phyloP scores from a whole-genome alignment of 2,888 invertebrate species.

The Euplexia lucipara region DNA sequence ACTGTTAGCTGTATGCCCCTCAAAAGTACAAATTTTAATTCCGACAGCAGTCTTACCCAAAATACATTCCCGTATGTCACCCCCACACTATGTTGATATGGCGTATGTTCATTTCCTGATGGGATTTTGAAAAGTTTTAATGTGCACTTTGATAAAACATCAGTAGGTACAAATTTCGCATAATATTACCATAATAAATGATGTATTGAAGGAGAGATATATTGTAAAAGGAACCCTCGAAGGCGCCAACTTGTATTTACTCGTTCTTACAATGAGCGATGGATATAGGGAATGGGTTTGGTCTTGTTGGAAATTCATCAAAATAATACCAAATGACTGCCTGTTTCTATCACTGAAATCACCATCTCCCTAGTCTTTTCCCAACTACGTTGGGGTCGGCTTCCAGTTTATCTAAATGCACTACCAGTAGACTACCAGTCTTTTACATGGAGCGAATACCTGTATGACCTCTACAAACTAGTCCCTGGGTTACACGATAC shows the following conservation, averaged over 20 bases:
- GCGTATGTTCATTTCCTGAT: constrained; percentile 71
- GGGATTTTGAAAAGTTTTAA: constrained; percentile 72
- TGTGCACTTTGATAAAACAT: constrained; percentile 70
- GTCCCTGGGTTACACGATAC: no score
- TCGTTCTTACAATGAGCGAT: background rate
- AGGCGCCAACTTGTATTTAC: background rate
- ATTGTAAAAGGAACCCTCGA: background rate
- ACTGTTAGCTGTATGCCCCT: no score
- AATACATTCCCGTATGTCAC: constrained; percentile 50
- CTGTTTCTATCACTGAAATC: no score
- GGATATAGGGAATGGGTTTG: background rate
- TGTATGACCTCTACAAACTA: no score
- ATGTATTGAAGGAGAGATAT: constrained; percentile 30
- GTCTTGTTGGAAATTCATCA: no score
- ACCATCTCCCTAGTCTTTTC: no score
- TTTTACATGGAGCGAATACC: no score
- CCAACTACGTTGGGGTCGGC: no score
- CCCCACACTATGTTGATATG: constrained; percentile 66
- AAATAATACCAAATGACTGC: no score
- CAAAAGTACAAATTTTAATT: no score
- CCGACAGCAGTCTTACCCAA: background rate
- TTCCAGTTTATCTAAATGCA: no score
- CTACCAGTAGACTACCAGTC: no score
- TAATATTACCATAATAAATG: constrained; percentile 50
- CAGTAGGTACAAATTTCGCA: constrained; percentile 38